These are phyloP conservation scores for Apamea crenata DNA, from an alignment of 2,888 invertebrate genomes.

Conservation along the genomic window DNA sequence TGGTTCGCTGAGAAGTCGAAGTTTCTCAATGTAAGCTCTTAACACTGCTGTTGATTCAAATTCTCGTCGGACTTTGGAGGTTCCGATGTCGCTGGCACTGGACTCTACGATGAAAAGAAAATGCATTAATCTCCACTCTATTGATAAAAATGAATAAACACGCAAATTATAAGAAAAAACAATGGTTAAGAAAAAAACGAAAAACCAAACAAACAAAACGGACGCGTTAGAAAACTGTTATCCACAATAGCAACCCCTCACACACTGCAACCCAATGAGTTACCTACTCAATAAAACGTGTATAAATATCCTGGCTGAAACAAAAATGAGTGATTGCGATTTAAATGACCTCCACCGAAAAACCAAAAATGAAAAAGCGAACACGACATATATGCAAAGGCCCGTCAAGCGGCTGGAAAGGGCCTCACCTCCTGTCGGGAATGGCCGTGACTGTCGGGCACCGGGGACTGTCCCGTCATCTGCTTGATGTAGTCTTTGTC, in stretches of 20 bases:
- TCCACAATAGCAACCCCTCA: conserved; percentile 65
- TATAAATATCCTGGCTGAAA: conserved; percentile 90
- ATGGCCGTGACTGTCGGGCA: conserved; percentile 81
- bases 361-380: conserved; percentile 69
- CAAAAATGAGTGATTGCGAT: conserved; percentile 80
- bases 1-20: conserved; percentile 69
- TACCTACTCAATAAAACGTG: conserved; percentile 86
- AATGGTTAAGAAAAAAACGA: conserved; percentile 66
- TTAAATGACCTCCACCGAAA: conserved; percentile 78
- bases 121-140: conserved; percentile 26
- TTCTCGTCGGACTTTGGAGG: conserved; percentile 93
- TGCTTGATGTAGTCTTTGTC: conserved; percentile 97
- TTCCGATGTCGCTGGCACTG: conserved; percentile 91
- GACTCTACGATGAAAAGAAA: conserved; percentile 91
- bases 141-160: conserved; percentile 14
- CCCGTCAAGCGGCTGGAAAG: conserved; percentile 64
- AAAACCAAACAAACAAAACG: conserved; percentile 66
- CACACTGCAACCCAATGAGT: conserved; percentile 68
- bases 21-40: conserved; percentile 70
- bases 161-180: conserved; percentile 57
- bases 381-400: conserved; percentile 70
- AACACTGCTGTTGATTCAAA: conserved; percentile 93
- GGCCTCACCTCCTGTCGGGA: conserved; percentile 89
- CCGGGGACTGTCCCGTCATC: conserved; percentile 87
- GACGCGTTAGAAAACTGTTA: conserved; percentile 61